Percentiles rank a stretch among this genome's conserved stretches.
Evolutionary conservation across 2,113 vertebrate species (phyloP).

Genomic region (Oncorhynchus nerka): DNA sequence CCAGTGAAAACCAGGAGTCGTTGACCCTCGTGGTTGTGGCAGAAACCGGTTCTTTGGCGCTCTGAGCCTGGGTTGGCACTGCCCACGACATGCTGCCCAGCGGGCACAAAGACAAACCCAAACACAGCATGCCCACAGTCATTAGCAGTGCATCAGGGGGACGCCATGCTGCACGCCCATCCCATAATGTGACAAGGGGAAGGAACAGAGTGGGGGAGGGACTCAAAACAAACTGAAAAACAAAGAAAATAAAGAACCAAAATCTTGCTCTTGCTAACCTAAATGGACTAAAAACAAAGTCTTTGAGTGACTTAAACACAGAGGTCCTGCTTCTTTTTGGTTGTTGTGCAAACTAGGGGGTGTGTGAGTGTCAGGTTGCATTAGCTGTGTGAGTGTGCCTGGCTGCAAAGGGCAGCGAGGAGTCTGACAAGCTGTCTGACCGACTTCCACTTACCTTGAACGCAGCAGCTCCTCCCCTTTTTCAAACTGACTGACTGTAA

Average conservation of each 20-base stretch:
- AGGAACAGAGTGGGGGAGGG: slow-evolving; percentile 38
- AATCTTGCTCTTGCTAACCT: slow-evolving; percentile 37
- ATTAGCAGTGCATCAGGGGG: slow-evolving; percentile 73
- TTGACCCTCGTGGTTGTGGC: slow-evolving; percentile 5
- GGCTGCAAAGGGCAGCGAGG: slow-evolving; percentile 53
- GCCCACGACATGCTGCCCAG: slow-evolving; percentile 57
- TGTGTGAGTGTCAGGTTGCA: slow-evolving; percentile 47
- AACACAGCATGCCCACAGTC: slow-evolving; percentile 76
- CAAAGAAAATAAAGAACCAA: slow-evolving; percentile 45
- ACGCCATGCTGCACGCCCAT: slow-evolving; percentile 73
- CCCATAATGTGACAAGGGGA: slow-evolving; percentile 33
- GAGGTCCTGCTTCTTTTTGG: slow-evolving; percentile 65
- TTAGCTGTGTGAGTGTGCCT: slow-evolving; percentile 64
- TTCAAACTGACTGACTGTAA: slow-evolving; percentile 76
- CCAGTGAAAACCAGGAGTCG: not conserved
- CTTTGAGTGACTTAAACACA: slow-evolving; percentile 47
- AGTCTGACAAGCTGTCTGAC: slow-evolving; percentile 68
- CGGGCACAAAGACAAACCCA: slow-evolving; percentile 65
- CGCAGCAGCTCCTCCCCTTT: slow-evolving; percentile 58
- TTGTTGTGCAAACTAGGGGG: slow-evolving; percentile 38
- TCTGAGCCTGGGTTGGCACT: slow-evolving; percentile 65
- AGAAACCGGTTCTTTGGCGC: slow-evolving; percentile 23
- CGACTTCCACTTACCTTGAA: slow-evolving; percentile 76
- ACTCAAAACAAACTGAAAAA: slow-evolving; percentile 36
- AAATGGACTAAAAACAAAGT: slow-evolving; percentile 29